Base-by-base conservation (phyloP, 2,797 vertebrate species). In the Pempheris klunzingeri region DNA sequence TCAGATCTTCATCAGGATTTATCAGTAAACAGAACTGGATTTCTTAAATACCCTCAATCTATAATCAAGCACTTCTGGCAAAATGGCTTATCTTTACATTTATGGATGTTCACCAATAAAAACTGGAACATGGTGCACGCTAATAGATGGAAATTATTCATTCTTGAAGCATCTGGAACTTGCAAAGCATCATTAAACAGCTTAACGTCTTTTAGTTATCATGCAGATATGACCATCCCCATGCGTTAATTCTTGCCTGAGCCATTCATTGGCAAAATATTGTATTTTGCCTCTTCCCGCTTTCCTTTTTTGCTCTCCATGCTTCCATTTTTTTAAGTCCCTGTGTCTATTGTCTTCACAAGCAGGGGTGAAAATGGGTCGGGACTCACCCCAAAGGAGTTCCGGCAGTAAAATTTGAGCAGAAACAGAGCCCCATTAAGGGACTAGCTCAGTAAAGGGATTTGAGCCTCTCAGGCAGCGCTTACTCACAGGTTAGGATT, bases 401-500 rank as follows among this genome's bases (percentile, higher is more conserved):
- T 71, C 57, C 14, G 13, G 61, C 54, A 54, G 67, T 71, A 54
- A 71, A 53, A 74, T 61, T 74, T 72, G 62, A 76, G 78, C 81
- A 78, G 74, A 68, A 87, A 78, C 10, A 59, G 66, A 69, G 79
- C 61, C 53, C 78, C 71, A 86, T 87, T 79, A 67, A 71, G 81
- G 77, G 80, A 86, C 79, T 53, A 52, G 79, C 83, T 85, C 78
- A 61, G 78, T 52, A 64, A 76, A 82, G 77, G 83, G 84, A 89
- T 86, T 90, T 87, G 28, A 78, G 73, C 64, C 74, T 85, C 77
- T 87, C 70, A 73, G 78, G 65, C 68, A 58, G 77, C 3, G 44
- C 80, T 81, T 84, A 82, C 82, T 83, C 84, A 82, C 85, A 89
- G 87, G 89, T 91, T 87, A 87, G 77, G 84, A 90, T 89, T 86